Evolutionary conservation across 2,113 vertebrate genomes (phyloP), one percentile per base, ranked within the genome.

Genomic region (Cyanistes caeruleus): DNA sequence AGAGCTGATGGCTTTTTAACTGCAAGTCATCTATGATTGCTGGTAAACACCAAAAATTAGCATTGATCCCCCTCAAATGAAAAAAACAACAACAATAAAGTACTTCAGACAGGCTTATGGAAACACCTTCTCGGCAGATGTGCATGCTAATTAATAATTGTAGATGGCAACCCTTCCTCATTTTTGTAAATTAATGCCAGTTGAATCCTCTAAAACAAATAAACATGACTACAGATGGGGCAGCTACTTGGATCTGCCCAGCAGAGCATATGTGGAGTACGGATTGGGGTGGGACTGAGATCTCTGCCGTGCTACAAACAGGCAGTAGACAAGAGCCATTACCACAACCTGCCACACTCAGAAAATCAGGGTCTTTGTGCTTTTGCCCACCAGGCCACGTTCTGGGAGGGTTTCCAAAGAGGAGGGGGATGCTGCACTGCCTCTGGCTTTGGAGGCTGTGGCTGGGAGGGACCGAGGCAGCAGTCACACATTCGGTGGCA

Each of bases 1-100:
- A 97, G 97, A 97, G 94, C 96, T 98, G 98, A 98, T 98, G 97
- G 97, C 96, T 98, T 98, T 98, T 98, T 98, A 98, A 98, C 98
- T 98, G 98, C 98, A 97, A 98, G 98, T 98, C 98, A 97, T 98
- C 98, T 97, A 98, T 98, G 97, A 98, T 98, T 98, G 98, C 98
- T 98, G 95, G 96, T 97, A 97, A 98, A 98, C 96, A 97, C 90
- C 95, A 87, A 95, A 98, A 98, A 98, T 98, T 97, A 98, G 95
- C 96, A 97, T 96, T 97, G 98, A 98, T 98, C 74, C 97, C 95
- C 84, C 96, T 95, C 89, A 95, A 98, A 98, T 96, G 95, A 97
- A 97, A 96, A 96, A 98, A 98, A 84, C 72, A 96, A 97, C 98
- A 96, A 95, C 94, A 97, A 92, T 97, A 97, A 97, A 98, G 93